Evolutionary conservation across 2,888 invertebrate species (phyloP).

Genomic region (Cryptocephalus primarius): DNA sequence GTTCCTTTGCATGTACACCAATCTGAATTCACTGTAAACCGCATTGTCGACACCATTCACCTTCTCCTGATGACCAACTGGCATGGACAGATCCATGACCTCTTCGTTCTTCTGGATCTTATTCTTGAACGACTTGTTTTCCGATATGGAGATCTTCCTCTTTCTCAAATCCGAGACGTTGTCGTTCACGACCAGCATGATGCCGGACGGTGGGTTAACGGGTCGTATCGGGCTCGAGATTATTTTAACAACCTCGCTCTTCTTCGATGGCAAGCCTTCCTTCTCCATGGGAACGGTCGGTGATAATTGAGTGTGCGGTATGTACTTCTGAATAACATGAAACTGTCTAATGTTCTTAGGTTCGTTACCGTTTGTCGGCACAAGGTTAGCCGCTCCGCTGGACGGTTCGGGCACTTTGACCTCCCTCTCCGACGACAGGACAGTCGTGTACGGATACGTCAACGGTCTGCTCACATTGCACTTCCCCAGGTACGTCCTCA

Average conservation of each 20-base stretch:
- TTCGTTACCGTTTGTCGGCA: slow-evolving; percentile 6
- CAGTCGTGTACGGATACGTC: slow-evolving; percentile 52
- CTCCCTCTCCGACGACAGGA: slow-evolving; percentile 7
- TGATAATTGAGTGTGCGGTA: slow-evolving; percentile 5
- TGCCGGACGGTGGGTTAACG: background rate
- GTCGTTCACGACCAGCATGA: slow-evolving; percentile 1
- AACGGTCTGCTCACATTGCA: slow-evolving; percentile 49
- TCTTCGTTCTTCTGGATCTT: slow-evolving; percentile 29
- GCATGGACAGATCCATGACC: slow-evolving; percentile 32
- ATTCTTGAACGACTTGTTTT: slow-evolving; percentile 8
- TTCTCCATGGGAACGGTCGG: slow-evolving; percentile 7
- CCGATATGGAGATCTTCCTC: slow-evolving; percentile 10
- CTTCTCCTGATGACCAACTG: slow-evolving; percentile 7
- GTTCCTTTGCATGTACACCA: slow-evolving; percentile 6
- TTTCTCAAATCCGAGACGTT: slow-evolving; percentile 9
- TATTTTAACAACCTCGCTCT: background rate
- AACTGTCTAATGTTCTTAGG: slow-evolving; percentile 36
- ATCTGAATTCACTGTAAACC: background rate
- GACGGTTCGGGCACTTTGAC: slow-evolving; percentile 2
- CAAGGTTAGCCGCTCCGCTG: background rate
- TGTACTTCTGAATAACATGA: slow-evolving; percentile 28
- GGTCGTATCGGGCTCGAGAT: slow-evolving; percentile 11
- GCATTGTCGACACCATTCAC: slow-evolving; percentile 3
- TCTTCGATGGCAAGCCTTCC: slow-evolving; percentile 1
- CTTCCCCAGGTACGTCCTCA: slow-evolving; percentile 28